Percentiles rank a stretch among this genome's conserved stretches.
Evolutionary conservation across 2,113 vertebrate genomes (phyloP).

Genomic region (Gambusia holbrooki): DNA sequence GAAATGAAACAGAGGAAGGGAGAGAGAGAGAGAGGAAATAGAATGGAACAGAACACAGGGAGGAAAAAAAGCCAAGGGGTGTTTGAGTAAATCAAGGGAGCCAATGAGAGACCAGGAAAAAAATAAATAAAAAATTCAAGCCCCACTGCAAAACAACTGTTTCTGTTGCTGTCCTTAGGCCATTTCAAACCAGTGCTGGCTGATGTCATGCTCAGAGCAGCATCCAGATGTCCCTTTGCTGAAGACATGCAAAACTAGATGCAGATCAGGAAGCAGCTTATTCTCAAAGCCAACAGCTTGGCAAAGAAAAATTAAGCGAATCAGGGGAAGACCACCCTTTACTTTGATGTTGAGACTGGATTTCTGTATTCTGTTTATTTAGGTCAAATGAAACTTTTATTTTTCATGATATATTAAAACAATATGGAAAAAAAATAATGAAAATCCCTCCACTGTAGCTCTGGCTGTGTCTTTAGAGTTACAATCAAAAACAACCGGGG

Average conservation of each 20-base stretch:
- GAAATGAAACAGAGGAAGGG: background rate
- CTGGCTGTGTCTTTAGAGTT: background rate
- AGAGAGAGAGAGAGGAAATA: background rate
- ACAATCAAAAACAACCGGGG: background rate
- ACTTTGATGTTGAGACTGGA: background rate
- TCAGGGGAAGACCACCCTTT: constrained; percentile 21
- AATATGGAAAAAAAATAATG: background rate
- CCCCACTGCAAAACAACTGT: constrained; percentile 16
- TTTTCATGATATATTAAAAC: background rate
- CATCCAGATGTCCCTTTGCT: constrained; percentile 68
- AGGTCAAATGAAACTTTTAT: constrained; percentile 2
- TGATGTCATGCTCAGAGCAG: constrained; percentile 50
- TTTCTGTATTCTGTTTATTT: constrained; percentile 40
- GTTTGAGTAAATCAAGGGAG: constrained; percentile 46
- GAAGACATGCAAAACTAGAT: constrained; percentile 31
- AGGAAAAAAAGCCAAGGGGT: constrained; percentile 31
- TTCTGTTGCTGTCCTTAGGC: constrained; percentile 47
- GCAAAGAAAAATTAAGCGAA: constrained; percentile 33
- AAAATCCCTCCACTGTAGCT: background rate
- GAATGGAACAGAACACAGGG: background rate
- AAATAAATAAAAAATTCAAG: constrained; percentile 30
- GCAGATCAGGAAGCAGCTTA: constrained; percentile 62
- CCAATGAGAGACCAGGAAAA: constrained; percentile 39
- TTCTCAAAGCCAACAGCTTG: constrained; percentile 32
- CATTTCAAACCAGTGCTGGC: constrained; percentile 34